Percentiles rank a stretch among this genome's conserved stretches.
Evolutionary conservation across 2,797 vertebrate genomes (phyloP).

Genomic region (Mus caroli): DNA sequence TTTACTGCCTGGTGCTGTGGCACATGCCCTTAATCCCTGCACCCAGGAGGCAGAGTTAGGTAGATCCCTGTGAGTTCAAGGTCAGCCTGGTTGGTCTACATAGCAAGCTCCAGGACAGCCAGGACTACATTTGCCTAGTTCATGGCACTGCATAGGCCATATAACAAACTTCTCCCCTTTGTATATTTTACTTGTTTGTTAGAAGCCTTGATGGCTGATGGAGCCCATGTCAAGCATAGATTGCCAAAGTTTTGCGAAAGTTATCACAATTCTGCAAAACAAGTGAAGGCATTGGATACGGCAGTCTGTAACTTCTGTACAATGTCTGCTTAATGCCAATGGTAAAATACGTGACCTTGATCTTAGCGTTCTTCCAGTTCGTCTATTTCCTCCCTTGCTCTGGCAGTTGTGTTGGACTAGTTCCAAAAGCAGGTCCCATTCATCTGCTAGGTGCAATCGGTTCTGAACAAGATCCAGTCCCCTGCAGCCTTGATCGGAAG

Average conservation of each 20-base stretch:
- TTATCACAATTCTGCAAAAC: not conserved
- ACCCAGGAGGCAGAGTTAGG: not conserved
- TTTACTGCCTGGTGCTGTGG: not conserved
- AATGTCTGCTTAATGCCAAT: not conserved
- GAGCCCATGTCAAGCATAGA: not conserved
- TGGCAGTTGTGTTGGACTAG: not conserved
- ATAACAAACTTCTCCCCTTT: not conserved
- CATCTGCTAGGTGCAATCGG: not conserved
- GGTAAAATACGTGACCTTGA: not conserved
- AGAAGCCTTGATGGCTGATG: not conserved
- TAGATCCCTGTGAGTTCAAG: not conserved
- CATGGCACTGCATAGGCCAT: not conserved
- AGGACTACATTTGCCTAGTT: not conserved
- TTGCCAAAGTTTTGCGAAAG: not conserved
- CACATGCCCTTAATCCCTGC: not conserved
- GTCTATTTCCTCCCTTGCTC: not conserved
- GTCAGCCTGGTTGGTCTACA: not conserved
- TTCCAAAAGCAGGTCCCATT: not conserved
- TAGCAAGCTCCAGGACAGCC: not conserved
- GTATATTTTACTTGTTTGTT: not conserved
- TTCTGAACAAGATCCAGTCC: rapidly evolving
- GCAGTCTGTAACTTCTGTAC: too few species aligned
- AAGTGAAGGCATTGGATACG: not conserved
- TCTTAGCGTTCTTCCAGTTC: not conserved
- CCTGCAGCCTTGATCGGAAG: not conserved